Conservation (phyloP, 2,888 invertebrate genomes). For the Scelioninae gen. 1 region DNA sequence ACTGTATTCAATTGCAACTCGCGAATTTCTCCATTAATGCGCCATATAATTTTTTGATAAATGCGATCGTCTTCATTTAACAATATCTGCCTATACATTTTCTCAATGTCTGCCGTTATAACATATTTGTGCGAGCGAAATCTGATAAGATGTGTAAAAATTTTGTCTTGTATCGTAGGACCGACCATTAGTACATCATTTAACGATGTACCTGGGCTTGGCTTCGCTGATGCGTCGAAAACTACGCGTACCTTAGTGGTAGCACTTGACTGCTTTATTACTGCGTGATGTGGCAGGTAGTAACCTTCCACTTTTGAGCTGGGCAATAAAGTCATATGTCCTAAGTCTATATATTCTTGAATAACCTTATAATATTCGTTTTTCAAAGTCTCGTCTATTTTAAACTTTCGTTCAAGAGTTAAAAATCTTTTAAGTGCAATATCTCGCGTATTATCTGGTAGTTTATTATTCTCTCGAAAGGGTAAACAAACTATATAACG, state of each 20-base stretch:
- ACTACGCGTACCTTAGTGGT: too few species aligned
- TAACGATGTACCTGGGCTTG: too few species aligned
- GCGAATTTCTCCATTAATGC: neutral
- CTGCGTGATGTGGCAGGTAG: too few species aligned
- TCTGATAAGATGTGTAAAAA: neutral
- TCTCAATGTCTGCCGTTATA: neutral
- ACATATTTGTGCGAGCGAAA: neutral
- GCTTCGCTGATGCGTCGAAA: too few species aligned
- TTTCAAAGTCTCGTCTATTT: neutral
- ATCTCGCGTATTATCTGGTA: too few species aligned
- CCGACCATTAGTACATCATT: too few species aligned
- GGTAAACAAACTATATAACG: neutral
- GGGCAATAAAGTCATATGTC: too few species aligned
- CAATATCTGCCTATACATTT: slow-evolving; percentile 2
- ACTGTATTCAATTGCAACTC: neutral
- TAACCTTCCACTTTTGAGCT: too few species aligned
- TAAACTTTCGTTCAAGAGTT: neutral
- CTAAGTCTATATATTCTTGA: slow-evolving; percentile 6
- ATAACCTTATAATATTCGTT: neutral
- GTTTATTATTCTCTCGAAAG: too few species aligned
- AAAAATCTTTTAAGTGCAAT: too few species aligned
- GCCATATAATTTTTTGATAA: slow-evolving; percentile 2
- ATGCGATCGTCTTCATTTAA: neutral
- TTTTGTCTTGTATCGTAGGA: too few species aligned
- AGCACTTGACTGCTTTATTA: too few species aligned